Percentiles rank a stretch among this genome's conserved stretches.
Conservation (phyloP, 2,113 vertebrate species). For the Colius striatus region DNA sequence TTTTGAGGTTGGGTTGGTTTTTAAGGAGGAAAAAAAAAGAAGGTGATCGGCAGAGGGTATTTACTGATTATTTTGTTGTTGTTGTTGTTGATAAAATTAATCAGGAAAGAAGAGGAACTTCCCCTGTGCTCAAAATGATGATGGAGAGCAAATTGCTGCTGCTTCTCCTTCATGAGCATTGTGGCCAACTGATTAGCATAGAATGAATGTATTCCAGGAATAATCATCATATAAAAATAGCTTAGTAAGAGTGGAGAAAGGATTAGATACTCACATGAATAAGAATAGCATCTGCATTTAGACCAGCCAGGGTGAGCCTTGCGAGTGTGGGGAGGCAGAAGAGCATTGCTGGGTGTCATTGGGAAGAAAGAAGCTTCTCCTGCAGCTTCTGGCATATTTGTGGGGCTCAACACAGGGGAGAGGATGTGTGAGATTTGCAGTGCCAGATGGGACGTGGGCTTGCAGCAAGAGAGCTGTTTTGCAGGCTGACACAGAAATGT, state of each 20-base stretch:
- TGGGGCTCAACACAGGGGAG: not conserved
- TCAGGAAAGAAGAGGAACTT: conserved; percentile 14
- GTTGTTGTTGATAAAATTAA: conserved; percentile 55
- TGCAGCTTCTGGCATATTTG: not conserved
- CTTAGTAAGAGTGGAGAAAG: conserved; percentile 69
- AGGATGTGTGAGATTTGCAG: not conserved
- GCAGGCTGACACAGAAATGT: not conserved
- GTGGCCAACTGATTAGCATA: conserved; percentile 71
- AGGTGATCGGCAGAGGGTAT: conserved; percentile 54
- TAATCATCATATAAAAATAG: conserved; percentile 80
- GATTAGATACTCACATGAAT: conserved; percentile 77
- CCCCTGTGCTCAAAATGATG: conserved; percentile 50
- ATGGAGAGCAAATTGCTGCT: conserved; percentile 65
- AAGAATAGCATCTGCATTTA: conserved; percentile 70
- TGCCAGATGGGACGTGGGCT: not conserved
- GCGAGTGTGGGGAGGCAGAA: conserved; percentile 27
- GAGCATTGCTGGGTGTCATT: conserved; percentile 18
- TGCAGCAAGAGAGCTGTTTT: not conserved
- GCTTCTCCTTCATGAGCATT: conserved; percentile 61
- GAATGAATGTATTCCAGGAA: conserved; percentile 72
- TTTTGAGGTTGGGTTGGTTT: conserved; percentile 27
- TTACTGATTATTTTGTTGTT: conserved; percentile 21
- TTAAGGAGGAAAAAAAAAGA: conserved; percentile 48
- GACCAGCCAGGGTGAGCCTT: conserved; percentile 51
- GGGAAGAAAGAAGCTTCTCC: conserved; percentile 19